Percentiles rank a stretch among this genome's conserved stretches.
Evolutionary conservation across 2,113 vertebrate genomes (phyloP).

Genomic region (Tonatia bakeri): DNA sequence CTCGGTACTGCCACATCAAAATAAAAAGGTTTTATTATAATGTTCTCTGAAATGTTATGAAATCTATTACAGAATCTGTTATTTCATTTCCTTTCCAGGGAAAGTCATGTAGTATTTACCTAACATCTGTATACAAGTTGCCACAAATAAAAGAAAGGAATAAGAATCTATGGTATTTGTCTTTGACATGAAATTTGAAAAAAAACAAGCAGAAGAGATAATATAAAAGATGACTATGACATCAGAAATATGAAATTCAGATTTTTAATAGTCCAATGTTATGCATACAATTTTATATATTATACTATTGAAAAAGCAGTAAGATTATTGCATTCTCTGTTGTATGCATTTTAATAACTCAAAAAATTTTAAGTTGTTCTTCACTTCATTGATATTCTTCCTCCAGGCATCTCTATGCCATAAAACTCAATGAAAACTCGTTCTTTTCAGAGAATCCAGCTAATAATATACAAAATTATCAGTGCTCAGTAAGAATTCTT

Average conservation of each 20-base stretch:
- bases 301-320: neutral
- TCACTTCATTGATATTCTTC: constrained; percentile 73
- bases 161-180: neutral
- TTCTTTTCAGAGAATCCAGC: constrained; percentile 70
- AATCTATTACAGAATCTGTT: neutral
- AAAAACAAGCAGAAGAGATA: neutral
- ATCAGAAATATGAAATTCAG: constrained; percentile 13
- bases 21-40: neutral
- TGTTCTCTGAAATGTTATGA: neutral
- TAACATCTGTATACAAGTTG: neutral
- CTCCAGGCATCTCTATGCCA: constrained; percentile 60
- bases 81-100: constrained; percentile 17
- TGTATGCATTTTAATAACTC: constrained; percentile 44
- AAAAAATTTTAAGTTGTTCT: constrained; percentile 56
- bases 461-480: constrained; percentile 76
- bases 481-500: constrained; percentile 65
- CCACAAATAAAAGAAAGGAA: neutral
- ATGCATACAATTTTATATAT: constrained; percentile 30
- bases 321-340: constrained; percentile 2
- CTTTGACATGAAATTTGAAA: constrained; percentile 8
- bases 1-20: neutral
- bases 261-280: constrained; percentile 1
- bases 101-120: constrained; percentile 6
- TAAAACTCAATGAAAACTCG: constrained; percentile 75
- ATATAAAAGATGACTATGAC: neutral